A percentile compares a stretch with the other conserved stretches of the same genome.
phyloP scores from a whole-genome alignment of 2,888 invertebrate genomes.

The Ametastegia equiseti region DNA sequence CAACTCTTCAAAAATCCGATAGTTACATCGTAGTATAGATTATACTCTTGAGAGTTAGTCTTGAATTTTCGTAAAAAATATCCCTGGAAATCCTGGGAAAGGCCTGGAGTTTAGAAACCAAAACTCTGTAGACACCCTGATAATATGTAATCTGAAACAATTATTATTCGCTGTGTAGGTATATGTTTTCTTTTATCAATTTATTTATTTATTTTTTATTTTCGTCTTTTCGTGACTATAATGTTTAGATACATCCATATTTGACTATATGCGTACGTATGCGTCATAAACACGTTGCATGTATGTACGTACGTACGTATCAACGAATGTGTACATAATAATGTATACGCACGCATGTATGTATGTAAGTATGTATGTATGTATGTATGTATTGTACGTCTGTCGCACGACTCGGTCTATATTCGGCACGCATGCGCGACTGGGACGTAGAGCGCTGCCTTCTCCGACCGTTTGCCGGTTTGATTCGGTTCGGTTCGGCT shows the following conservation, averaged over 20 bases:
- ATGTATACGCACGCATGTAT: neutral
- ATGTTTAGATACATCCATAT: neutral
- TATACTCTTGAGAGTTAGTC: no score
- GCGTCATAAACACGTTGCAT: neutral
- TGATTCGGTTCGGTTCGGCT: neutral
- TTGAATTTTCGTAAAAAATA: no score
- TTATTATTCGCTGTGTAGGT: no score
- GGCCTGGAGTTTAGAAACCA: no score
- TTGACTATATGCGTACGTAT: neutral
- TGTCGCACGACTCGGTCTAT: slow-evolving; percentile 52
- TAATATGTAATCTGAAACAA: no score
- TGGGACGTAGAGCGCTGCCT: no score
- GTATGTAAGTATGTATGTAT: neutral
- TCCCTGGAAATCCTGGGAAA: no score
- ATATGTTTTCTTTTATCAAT: no score
- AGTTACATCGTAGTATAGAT: no score
- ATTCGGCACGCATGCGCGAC: slow-evolving; percentile 52
- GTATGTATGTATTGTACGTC: neutral
- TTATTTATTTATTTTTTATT: no score
- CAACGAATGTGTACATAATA: neutral
- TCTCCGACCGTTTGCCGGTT: slow-evolving; percentile 20
- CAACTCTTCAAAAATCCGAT: no score
- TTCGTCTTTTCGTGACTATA: neutral
- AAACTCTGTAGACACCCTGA: no score
- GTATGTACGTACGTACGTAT: neutral